A percentile compares a stretch with the other conserved stretches of the same genome.
Conservation (phyloP, 2,113 vertebrate genomes). For the Apteryx owenii region DNA sequence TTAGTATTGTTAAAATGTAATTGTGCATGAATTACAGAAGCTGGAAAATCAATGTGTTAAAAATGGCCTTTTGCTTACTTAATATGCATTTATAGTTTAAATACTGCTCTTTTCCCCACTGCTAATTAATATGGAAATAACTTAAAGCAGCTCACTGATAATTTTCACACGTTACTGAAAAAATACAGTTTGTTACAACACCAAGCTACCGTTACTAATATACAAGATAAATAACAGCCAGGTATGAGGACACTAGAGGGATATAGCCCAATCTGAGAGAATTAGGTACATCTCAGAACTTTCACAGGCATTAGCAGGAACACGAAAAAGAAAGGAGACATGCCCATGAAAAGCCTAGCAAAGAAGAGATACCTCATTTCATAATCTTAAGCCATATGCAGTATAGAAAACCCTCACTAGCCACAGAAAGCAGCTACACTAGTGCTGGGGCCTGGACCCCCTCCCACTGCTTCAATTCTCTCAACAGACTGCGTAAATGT, state of each 20-base stretch:
- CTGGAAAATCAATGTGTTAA: not conserved
- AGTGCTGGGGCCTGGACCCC: accelerated
- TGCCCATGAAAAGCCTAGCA: not conserved
- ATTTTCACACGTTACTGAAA: not conserved
- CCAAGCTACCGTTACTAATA: not conserved
- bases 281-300: not conserved
- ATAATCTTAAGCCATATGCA: not conserved
- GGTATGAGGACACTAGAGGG: not conserved
- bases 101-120: not conserved
- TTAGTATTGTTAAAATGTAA: not conserved
- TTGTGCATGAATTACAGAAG: not conserved
- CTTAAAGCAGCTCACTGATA: not conserved
- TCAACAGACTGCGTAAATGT: accelerated
- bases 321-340: not conserved
- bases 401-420: accelerated
- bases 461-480: not conserved
- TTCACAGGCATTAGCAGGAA: not conserved
- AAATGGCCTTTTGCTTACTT: not conserved
- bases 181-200: not conserved
- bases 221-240: accelerated
- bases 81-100: not conserved
- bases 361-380: not conserved
- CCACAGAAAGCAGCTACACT: accelerated
- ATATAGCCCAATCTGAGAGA: accelerated
- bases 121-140: not conserved